phyloP scores from a whole-genome alignment of 2,888 invertebrate species.

The Melinopterus prodromus region DNA sequence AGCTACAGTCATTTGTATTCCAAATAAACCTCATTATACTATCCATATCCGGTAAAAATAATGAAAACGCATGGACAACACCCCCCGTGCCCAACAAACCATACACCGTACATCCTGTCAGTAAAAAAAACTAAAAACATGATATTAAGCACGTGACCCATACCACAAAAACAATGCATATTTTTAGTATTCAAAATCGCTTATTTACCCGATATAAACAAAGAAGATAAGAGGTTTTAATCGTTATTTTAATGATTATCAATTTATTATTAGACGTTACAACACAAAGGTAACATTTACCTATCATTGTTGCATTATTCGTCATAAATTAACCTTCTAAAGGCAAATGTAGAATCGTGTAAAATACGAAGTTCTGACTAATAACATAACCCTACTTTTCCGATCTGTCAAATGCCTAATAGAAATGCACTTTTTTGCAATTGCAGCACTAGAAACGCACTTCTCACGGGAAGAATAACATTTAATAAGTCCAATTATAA shows the following conservation, averaged over 20 bases:
- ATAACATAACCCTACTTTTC: not conserved
- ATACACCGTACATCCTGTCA: not conserved
- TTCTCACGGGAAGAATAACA: not conserved
- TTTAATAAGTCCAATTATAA: not conserved
- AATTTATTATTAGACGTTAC: not conserved
- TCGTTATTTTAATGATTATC: not conserved
- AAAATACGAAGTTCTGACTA: not conserved
- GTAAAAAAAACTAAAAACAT: not conserved
- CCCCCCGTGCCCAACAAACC: not conserved
- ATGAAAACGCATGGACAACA: not conserved
- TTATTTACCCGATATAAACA: not conserved
- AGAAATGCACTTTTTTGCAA: slow-evolving; percentile 4
- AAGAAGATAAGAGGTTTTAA: not conserved
- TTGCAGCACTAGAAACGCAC: not conserved
- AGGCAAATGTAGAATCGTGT: not conserved
- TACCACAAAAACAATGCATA: not conserved
- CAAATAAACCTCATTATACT: not conserved
- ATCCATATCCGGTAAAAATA: slow-evolving; percentile 4
- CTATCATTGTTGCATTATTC: not conserved
- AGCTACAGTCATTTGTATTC: not conserved
- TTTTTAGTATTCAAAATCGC: not conserved
- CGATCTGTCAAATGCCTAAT: not conserved
- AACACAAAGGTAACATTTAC: not conserved
- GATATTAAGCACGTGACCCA: not conserved
- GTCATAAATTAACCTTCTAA: not conserved